Conservation (phyloP, 2,888 invertebrate genomes). For the Strigamia transsilvanica region DNA sequence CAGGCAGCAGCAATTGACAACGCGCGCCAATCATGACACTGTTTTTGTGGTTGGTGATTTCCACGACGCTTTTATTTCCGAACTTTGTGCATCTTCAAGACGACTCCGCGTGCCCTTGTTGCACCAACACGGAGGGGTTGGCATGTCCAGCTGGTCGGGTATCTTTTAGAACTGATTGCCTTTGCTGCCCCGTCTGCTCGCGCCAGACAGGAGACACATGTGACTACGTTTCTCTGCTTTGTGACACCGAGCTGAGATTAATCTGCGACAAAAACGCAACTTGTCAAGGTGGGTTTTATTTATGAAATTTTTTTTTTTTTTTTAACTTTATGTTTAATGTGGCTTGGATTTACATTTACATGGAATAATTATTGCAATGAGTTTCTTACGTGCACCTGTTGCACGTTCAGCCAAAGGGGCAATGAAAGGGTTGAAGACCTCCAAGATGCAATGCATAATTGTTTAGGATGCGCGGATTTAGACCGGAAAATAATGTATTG, state of each 20-base stretch:
- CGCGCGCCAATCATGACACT: conserved; percentile 39
- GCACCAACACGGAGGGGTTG: background rate
- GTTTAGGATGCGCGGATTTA: conserved; percentile 31
- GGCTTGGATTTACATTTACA: conserved; percentile 1
- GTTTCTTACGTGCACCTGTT: conserved; percentile 42
- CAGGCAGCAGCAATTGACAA: conserved; percentile 18
- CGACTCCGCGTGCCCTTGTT: background rate
- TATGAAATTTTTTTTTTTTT: background rate
- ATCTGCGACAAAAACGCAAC: conserved; percentile 30
- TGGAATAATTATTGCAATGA: conserved; percentile 37
- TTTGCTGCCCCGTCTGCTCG: conserved; percentile 52
- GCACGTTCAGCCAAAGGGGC: conserved; percentile 48
- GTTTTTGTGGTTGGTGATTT: conserved; percentile 20
- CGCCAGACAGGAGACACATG: conserved; percentile 42
- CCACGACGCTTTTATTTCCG: background rate
- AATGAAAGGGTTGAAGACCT: conserved; percentile 41
- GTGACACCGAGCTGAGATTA: conserved; percentile 37
- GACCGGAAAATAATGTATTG: conserved; percentile 38
- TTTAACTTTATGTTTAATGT: background rate
- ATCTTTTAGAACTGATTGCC: conserved; percentile 49
- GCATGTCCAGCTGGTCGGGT: conserved; percentile 40
- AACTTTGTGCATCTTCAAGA: background rate
- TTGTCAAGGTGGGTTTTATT: conserved; percentile 50
- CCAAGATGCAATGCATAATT: background rate
- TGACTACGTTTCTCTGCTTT: conserved; percentile 10